These are phyloP conservation scores for Campylorhamphus procurvoides DNA, from an alignment of 2,113 vertebrate species.

Conservation along the genomic window DNA sequence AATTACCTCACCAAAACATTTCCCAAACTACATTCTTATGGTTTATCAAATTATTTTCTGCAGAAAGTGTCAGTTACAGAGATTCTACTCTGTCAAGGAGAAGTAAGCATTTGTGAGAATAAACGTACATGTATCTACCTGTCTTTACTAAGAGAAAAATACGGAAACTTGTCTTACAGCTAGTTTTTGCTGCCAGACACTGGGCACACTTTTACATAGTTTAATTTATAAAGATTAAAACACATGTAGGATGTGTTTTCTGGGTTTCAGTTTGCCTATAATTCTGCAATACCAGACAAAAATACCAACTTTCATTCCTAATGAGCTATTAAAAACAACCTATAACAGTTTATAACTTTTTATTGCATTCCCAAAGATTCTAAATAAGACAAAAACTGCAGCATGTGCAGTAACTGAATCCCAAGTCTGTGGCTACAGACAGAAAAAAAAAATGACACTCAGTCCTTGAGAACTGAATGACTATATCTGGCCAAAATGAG, in stretches of 20 bases:
- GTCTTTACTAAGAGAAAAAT: background rate
- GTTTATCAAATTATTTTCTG: background rate
- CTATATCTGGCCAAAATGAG: background rate
- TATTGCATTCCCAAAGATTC: background rate
- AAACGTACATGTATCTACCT: background rate
- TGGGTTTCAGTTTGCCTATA: background rate
- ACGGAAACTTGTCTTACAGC: background rate
- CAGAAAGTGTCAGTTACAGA: background rate
- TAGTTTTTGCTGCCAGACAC: background rate
- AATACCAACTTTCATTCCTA: background rate
- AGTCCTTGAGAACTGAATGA: background rate
- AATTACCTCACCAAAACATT: background rate
- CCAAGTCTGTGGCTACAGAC: background rate
- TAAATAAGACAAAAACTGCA: background rate
- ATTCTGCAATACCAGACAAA: background rate
- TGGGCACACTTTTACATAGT: background rate
- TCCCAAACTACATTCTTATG: background rate
- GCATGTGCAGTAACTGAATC: background rate
- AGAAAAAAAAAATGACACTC: background rate
- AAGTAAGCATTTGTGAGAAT: background rate
- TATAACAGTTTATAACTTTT: background rate
- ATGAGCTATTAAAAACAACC: background rate
- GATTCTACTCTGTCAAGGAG: background rate
- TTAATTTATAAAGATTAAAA: background rate
- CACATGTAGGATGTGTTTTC: background rate